Evolutionary conservation across 2,797 vertebrate species (phyloP).

Genomic region (Hippocampus kuda): DNA sequence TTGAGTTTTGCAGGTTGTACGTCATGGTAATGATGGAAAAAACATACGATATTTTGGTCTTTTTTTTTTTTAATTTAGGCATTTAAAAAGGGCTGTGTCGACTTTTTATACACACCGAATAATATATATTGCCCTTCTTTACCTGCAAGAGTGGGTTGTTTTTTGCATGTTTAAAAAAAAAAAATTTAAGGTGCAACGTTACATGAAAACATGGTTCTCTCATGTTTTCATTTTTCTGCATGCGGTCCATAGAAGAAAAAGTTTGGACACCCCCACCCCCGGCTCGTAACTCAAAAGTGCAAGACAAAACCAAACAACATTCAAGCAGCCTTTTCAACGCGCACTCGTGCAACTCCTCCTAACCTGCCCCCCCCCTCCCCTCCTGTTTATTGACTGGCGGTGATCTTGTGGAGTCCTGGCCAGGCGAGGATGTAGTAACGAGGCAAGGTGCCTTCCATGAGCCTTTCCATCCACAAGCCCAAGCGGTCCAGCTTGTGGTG

Average conservation of each 20-base stretch:
- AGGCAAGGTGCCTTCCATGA: conserved; percentile 89
- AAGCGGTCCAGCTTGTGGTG: conserved; percentile 89
- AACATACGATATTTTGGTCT: too few species aligned
- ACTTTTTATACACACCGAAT: too few species aligned
- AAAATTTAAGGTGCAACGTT: not conserved
- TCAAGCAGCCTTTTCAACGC: not conserved
- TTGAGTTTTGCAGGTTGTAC: too few species aligned
- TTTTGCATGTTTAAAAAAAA: not conserved
- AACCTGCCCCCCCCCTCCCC: not conserved
- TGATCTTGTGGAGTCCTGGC: conserved; percentile 82
- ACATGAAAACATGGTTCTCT: too few species aligned
- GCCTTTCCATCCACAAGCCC: conserved; percentile 93
- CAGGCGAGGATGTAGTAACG: conserved; percentile 89
- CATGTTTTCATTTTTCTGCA: not conserved
- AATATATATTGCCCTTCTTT: not conserved
- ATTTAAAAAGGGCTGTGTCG: too few species aligned
- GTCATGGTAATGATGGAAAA: too few species aligned
- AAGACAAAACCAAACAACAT: not conserved
- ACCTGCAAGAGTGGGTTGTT: not conserved
- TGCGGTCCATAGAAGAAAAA: not conserved
- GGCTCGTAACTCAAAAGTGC: not conserved
- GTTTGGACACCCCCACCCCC: not conserved
- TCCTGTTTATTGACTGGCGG: conserved; percentile 55
- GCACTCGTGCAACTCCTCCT: too few species aligned
- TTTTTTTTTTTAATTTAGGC: too few species aligned